phyloP scores from a whole-genome alignment of 2,888 invertebrate genomes.

The Apamea crenata region DNA sequence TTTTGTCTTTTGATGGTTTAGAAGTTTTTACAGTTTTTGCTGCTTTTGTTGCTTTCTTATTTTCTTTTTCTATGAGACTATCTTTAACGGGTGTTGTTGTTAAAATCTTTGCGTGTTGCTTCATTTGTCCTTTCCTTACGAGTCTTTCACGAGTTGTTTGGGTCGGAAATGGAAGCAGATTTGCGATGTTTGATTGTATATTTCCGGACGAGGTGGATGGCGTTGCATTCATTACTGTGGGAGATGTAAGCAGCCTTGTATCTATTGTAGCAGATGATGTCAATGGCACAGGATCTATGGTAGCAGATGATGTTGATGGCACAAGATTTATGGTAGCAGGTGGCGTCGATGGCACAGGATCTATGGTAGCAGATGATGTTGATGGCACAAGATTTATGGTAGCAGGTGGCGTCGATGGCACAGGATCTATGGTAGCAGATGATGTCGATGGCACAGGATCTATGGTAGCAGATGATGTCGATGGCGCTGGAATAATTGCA shows the following conservation, averaged over 20 bases:
- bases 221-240: constrained; percentile 2
- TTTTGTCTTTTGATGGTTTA: not conserved
- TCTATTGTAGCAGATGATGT: not conserved
- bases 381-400: too few relatives aligned
- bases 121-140: not conserved
- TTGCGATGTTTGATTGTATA: not conserved
- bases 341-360: too few relatives aligned
- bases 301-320: too few relatives aligned
- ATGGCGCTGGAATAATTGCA: not conserved
- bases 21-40: not conserved
- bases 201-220: not conserved
- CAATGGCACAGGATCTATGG: not conserved
- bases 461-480: too few relatives aligned
- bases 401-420: too few relatives aligned
- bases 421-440: not conserved
- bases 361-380: too few relatives aligned
- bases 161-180: not conserved
- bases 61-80: not conserved
- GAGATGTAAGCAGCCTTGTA: not conserved
- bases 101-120: not conserved
- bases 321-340: too few relatives aligned
- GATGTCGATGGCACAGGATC: not conserved
- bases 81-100: not conserved
- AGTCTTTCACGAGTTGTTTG: not conserved
- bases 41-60: not conserved